Evolutionary conservation across 1,140 invertebrate species (phyloP).

Genomic region (Drosophila bifasciata): DNA sequence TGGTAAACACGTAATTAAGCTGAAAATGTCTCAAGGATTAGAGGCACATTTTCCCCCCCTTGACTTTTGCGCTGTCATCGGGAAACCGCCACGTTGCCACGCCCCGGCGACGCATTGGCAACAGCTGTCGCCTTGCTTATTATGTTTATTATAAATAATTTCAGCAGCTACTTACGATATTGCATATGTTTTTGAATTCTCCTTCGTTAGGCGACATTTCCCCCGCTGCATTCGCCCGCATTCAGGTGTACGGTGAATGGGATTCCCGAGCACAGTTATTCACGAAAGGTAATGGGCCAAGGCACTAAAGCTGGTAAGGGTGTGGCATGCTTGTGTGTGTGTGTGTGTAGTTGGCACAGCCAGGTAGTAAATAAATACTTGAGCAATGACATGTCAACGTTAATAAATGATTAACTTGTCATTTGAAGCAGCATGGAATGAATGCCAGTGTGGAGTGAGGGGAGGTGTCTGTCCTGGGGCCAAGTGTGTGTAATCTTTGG

Average conservation of each 20-base stretch:
- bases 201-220: neutral
- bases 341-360: conserved; percentile 32
- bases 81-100: conserved; percentile 36
- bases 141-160: conserved; percentile 82
- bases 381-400: conserved; percentile 78
- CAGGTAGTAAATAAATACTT: conserved; percentile 75
- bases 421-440: conserved; percentile 46
- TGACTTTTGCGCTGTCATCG: conserved; percentile 68
- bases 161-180: conserved; percentile 60
- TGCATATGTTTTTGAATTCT: conserved; percentile 12
- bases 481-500: conserved; percentile 37
- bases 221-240: neutral
- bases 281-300: conserved; percentile 1
- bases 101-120: conserved; percentile 57
- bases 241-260: neutral
- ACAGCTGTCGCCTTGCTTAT: conserved; percentile 72
- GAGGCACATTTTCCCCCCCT: conserved; percentile 47
- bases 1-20: conserved; percentile 79
- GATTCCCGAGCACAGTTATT: neutral
- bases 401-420: conserved; percentile 82
- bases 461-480: conserved; percentile 10
- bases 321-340: conserved; percentile 8
- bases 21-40: conserved; percentile 76
- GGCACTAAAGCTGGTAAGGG: conserved; percentile 2
- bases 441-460: conserved; percentile 14